A percentile compares a stretch with the other conserved stretches of the same genome.
These are phyloP conservation scores for Vidua macroura DNA, from an alignment of 2,113 vertebrate genomes.

Conservation along the genomic window DNA sequence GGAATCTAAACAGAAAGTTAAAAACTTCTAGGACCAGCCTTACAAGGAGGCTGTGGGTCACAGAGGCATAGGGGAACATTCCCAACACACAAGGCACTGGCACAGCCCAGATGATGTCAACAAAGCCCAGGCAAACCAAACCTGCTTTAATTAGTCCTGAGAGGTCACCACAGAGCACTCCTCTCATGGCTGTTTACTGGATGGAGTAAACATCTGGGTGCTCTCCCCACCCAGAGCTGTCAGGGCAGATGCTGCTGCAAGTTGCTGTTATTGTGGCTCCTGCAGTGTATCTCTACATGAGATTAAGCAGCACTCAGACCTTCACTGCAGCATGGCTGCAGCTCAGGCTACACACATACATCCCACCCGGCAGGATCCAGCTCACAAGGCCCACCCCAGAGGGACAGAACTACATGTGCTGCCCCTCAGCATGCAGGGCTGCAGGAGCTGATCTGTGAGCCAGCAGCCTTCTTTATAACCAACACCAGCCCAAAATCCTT, in stretches of 20 bases:
- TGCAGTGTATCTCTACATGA: background rate
- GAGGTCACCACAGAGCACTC: background rate
- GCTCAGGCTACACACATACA: background rate
- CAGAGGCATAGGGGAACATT: background rate
- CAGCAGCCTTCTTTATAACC: background rate
- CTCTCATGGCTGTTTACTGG: background rate
- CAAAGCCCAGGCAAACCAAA: background rate
- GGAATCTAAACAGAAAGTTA: background rate
- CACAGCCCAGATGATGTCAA: background rate
- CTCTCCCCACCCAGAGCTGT: background rate
- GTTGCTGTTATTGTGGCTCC: background rate
- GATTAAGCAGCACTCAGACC: background rate
- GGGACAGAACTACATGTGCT: accelerated
- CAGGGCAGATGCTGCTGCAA: background rate
- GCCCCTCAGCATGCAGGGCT: background rate
- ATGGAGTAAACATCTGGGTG: background rate
- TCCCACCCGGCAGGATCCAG: background rate
- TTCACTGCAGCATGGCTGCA: background rate
- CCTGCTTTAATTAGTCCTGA: conserved; percentile 13
- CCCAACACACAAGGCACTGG: background rate
- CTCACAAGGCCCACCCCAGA: background rate
- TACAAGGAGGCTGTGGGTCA: background rate
- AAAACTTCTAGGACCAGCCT: background rate
- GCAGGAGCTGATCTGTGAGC: background rate
- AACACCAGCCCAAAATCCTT: background rate